A percentile compares a stretch with the other conserved stretches of the same genome.
Evolutionary conservation across 2,797 vertebrate species (phyloP).

Genomic region (Betta splendens): DNA sequence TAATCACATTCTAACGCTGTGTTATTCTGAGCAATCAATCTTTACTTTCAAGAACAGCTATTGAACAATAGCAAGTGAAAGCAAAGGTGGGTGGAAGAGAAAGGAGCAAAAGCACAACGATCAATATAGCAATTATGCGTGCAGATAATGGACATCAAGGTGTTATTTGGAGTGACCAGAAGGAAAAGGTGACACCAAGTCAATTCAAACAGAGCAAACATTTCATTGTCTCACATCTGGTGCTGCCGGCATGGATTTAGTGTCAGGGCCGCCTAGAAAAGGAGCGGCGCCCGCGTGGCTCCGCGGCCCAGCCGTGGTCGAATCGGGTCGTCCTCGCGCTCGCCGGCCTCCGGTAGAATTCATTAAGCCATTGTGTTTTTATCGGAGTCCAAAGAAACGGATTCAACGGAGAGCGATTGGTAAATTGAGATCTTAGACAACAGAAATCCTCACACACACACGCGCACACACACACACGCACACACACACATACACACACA

Average conservation of each 20-base stretch:
- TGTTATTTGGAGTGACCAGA: constrained; percentile 76
- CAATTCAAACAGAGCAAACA: constrained; percentile 75
- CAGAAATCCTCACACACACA: constrained; percentile 29
- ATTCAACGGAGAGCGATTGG: constrained; percentile 50
- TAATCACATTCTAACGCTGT: constrained; percentile 48
- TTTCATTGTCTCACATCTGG: constrained; percentile 71
- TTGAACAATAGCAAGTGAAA: constrained; percentile 66
- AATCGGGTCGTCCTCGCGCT: constrained; percentile 53
- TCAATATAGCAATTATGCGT: constrained; percentile 82
- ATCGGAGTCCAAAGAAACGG: constrained; percentile 29
- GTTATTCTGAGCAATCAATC: constrained; percentile 65
- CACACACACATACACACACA: constrained; percentile 12
- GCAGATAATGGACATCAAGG: constrained; percentile 82
- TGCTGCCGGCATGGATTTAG: constrained; percentile 71
- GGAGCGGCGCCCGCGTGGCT: constrained; percentile 38
- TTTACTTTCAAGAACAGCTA: constrained; percentile 69
- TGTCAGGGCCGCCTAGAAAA: constrained; percentile 58
- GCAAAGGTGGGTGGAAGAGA: constrained; percentile 66
- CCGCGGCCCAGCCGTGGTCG: constrained; percentile 41
- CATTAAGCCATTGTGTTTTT: constrained; percentile 28
- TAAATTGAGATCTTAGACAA: constrained; percentile 53
- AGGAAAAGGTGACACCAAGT: constrained; percentile 78
- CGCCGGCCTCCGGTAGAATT: constrained; percentile 39
- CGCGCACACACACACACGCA: neutral
- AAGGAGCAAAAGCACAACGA: constrained; percentile 72